phyloP scores from a whole-genome alignment of 2,113 vertebrate species.

The Limanda limanda region DNA sequence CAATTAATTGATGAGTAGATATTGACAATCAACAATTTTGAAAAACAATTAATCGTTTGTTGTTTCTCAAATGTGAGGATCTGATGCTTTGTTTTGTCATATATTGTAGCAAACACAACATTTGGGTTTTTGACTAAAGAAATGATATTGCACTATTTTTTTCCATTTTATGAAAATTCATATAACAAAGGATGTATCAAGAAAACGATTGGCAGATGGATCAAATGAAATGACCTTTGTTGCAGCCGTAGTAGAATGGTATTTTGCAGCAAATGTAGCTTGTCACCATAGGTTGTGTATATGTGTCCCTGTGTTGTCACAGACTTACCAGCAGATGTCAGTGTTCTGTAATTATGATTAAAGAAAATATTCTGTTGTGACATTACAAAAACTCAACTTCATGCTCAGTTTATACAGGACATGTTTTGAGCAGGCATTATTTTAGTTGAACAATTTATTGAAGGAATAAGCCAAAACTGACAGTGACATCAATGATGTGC shows the following conservation, averaged over 20 bases:
- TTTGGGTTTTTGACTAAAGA: not conserved
- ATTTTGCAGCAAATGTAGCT: not conserved
- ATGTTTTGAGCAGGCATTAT: not conserved
- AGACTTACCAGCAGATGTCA: constrained; percentile 67
- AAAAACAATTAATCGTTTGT: not conserved
- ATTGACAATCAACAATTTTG: not conserved
- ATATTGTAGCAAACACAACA: not conserved
- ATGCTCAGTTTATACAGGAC: not conserved
- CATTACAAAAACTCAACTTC: not conserved
- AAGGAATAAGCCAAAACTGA: not conserved
- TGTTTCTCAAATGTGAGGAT: not conserved
- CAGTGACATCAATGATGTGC: not conserved
- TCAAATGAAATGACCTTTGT: not conserved
- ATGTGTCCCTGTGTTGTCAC: constrained; percentile 10
- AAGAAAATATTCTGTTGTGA: not conserved
- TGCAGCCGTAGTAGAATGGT: not conserved
- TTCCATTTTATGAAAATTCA: not conserved
- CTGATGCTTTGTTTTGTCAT: not conserved
- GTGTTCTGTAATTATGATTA: constrained; percentile 25
- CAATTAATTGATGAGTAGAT: not conserved
- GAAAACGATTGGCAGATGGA: not conserved
- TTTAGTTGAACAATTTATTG: not conserved
- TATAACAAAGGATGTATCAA: not conserved
- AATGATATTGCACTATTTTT: no score
- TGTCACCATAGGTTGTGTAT: not conserved